Percentiles rank a stretch among this genome's conserved stretches.
Conservation (phyloP, 1,140 invertebrate species). For the Drepana arcuata region DNA sequence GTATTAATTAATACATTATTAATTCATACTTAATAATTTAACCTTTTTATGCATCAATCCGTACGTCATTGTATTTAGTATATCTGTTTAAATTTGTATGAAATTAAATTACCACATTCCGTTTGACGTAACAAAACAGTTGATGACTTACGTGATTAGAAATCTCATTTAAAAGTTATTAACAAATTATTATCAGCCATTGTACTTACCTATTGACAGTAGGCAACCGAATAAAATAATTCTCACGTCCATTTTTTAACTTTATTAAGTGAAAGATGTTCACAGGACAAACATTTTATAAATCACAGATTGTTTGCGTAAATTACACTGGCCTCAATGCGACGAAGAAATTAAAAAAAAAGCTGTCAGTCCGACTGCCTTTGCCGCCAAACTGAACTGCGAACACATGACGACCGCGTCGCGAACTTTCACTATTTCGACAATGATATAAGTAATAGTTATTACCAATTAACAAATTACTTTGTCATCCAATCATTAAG, state of each 20-base stretch:
- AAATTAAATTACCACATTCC: too few relatives aligned
- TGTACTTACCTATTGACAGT: constrained; percentile 42
- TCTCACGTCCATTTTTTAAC: constrained; percentile 28
- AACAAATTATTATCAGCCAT: constrained; percentile 1
- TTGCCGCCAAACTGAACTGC: constrained; percentile 51
- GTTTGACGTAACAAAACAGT: too few relatives aligned
- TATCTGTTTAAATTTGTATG: too few relatives aligned
- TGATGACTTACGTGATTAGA: too few relatives aligned
- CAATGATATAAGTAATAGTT: constrained; percentile 30
- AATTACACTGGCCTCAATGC: neutral
- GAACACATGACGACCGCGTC: constrained; percentile 23
- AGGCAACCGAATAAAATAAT: constrained; percentile 24
- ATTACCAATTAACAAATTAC: constrained; percentile 10
- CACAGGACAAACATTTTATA: constrained; percentile 3
- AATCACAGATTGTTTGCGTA: constrained; percentile 4
- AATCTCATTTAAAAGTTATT: too few relatives aligned
- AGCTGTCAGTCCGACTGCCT: constrained; percentile 27
- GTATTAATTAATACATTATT: too few relatives aligned
- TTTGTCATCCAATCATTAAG: constrained; percentile 19
- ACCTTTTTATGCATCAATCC: too few relatives aligned
- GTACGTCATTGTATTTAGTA: too few relatives aligned
- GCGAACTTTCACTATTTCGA: constrained; percentile 42
- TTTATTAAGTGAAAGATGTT: constrained; percentile 3
- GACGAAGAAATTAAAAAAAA: constrained; percentile 22
- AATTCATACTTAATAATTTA: too few relatives aligned